Evolutionary conservation across 2,888 invertebrate genomes (phyloP), one percentile per base, ranked within the genome.

Genomic region (Blastobasis adustella): DNA sequence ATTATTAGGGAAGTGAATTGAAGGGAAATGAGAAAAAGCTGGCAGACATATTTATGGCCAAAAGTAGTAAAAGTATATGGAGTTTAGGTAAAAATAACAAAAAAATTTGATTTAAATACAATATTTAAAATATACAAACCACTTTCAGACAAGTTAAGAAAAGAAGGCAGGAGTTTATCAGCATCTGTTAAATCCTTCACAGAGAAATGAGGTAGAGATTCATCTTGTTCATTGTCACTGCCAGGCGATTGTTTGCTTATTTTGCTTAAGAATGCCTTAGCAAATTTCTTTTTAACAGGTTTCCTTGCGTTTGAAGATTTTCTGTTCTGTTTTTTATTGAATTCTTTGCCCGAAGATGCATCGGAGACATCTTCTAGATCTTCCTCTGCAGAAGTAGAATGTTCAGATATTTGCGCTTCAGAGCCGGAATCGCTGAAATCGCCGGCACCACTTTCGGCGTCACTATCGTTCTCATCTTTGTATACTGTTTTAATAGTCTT

Each of bases 371-470:
- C 61, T 43, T 76, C 78, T 23, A 23, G 23, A 23, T 23, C 23
- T 38, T 77, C 76, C n/a, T 72, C 78, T 38, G 72, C 73, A 4
- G 82, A 83, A 55, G 77, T 81, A 1, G 82, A 74, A 46, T 67
- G 69, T 44, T 78, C 79, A 48, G 84, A 74, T 60, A 89, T 79
- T 52, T 82, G 71, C 0, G 86, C 89, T 5, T 89, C 89, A 0
- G 89, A 88, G n/a, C 88, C 88, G 0, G 89, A 89, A 69, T 89
- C 89, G 60, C 84, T 86, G 52, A 84, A 89, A 64, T 88, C 87
- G 10, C 74, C 79, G 50, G 69, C 51, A 3, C 42, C 47, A 9
- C 44, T 67, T 56, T 77, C 77, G 41, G 68, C 76, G 43, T 82
- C 85, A 56, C 82, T 83, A 23, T 77, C 73, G 41, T 74, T 72